phyloP scores from a whole-genome alignment of 2,113 vertebrate genomes.

The Sakesphorus luctuosus region DNA sequence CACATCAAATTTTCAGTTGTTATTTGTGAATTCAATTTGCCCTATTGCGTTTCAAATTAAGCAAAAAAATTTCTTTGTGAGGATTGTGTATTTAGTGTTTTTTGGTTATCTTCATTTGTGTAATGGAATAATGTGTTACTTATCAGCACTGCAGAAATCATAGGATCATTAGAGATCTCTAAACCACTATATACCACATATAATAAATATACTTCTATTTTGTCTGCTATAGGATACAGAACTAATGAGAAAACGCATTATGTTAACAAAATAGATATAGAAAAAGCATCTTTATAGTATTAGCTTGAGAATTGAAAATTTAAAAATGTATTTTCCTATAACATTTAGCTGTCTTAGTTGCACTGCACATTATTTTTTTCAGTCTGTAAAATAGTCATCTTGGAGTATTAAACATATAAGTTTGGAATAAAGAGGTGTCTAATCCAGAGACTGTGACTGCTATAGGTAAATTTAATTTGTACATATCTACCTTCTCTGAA shows the following conservation, averaged over 20 bases:
- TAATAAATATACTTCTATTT: neutral
- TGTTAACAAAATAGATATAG: neutral
- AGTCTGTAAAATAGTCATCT: neutral
- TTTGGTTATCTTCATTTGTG: neutral
- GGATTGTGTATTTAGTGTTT: neutral
- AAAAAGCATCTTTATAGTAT: neutral
- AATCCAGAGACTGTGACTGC: neutral
- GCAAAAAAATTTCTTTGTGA: neutral
- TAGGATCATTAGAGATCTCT: neutral
- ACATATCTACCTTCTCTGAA: neutral
- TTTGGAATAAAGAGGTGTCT: neutral
- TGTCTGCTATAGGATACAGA: neutral
- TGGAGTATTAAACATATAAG: neutral
- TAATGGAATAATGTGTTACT: neutral
- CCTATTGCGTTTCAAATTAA: neutral
- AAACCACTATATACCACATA: neutral
- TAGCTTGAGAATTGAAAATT: neutral
- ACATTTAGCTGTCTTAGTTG: neutral
- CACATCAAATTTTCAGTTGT: neutral
- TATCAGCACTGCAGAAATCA: neutral
- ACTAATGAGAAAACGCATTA: neutral
- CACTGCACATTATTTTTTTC: neutral
- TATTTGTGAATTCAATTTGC: neutral
- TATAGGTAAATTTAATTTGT: neutral
- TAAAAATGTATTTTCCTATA: neutral